Evolutionary conservation across 2,888 invertebrate species (phyloP), one percentile per base, ranked within the genome.

Genomic region (Parnassius orleans): DNA sequence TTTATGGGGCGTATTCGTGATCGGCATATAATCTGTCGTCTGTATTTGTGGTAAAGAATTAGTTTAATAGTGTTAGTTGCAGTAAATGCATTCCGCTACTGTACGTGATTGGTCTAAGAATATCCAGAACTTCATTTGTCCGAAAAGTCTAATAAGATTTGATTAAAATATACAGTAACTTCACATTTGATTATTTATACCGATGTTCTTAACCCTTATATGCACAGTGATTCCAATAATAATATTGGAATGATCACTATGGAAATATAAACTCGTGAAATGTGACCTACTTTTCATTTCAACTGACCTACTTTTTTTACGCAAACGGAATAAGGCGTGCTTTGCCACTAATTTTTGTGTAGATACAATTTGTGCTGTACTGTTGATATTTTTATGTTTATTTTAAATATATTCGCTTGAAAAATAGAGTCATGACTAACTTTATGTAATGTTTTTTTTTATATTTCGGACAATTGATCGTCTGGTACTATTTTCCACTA

Each of bases 71-170:
- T 86, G 85, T 79, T 71, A 75, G 71, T 80, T 84, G 84, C 83
- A 76, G 76, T 78, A 80, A 78, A 80, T 83, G 83, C 86, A 87
- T 90, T 86, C 84, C 83, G 84, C 84, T 84, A 83, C 83, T 70
- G 69, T 81, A 83, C 78, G 84, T 85, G 83, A 80, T 76, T 74
- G 71, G 68, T 80, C 80, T 80, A 70, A 72, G 48, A 64, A 77
- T 72, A 74, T 79, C 86, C 87, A 87, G 84, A 86, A 71, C 82
- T 84, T 85, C 87, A 87, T 84, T 87, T 88, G 90, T 90, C 89
- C 89, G 86, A 89, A 89, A 84, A 66, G 50, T 60, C 43, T 10
- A 52, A 2, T 24, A 12, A 11, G 1, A 19, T 51, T 33, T 51
- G 19, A 33, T 15, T 10, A 19, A 24, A 46, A 53, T 33, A 52